These are phyloP conservation scores for Oxytorus armatus DNA, from an alignment of 2,888 invertebrate species.

Conservation along the genomic window DNA sequence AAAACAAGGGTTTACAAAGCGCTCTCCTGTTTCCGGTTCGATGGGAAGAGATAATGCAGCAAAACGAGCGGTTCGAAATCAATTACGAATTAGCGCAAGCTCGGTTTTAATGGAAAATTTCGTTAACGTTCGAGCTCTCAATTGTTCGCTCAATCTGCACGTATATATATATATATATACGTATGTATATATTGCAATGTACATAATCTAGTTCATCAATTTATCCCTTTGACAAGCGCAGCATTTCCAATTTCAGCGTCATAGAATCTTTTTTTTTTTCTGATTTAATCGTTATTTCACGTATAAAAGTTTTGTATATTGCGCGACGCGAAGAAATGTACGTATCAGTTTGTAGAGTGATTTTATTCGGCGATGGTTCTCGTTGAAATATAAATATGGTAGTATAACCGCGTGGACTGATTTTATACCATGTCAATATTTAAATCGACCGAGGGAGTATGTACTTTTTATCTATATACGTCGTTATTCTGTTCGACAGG, in stretches of 20 bases:
- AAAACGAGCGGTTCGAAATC: conserved; percentile 61
- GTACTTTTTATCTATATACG: background rate
- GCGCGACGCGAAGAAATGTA: background rate
- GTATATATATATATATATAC: background rate
- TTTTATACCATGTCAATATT: conserved; percentile 49
- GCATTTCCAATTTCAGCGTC: background rate
- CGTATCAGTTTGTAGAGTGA: background rate
- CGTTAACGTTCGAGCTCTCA: conserved; percentile 47
- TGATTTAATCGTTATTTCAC: conserved; percentile 8
- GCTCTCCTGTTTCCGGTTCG: background rate
- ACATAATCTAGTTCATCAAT: conserved; percentile 51
- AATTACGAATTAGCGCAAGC: conserved; percentile 57
- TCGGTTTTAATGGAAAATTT: conserved; percentile 55
- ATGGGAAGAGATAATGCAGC: conserved; percentile 35
- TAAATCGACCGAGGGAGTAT: conserved; percentile 16
- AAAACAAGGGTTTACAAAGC: conserved; percentile 8
- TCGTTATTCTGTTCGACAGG: conserved; percentile 20
- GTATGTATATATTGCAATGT: background rate
- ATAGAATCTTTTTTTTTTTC: conserved; percentile 9
- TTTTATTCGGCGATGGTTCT: background rate
- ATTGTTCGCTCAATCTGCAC: conserved; percentile 33
- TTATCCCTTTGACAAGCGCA: conserved; percentile 48
- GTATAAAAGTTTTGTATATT: background rate
- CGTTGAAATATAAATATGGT: conserved; percentile 18
- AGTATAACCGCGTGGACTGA: background rate